Conservation (phyloP, 2,888 invertebrate genomes). For the Acrobasis suavella region DNA sequence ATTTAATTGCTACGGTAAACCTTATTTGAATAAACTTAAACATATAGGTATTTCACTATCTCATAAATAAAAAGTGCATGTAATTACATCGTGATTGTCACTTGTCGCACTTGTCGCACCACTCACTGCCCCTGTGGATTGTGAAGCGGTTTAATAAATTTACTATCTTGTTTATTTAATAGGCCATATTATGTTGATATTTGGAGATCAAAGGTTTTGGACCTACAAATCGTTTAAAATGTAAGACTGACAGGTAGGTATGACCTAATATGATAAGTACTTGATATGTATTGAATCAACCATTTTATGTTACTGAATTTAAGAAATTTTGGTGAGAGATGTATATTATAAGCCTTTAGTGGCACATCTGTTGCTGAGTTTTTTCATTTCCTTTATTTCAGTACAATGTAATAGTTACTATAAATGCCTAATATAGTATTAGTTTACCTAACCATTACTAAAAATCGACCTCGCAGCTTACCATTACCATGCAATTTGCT, state of each 20-base stretch:
- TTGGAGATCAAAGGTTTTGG: conserved; percentile 6
- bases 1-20: not conserved
- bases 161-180: conserved; percentile 10
- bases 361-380: too few relatives aligned
- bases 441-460: too few relatives aligned
- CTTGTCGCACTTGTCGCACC: conserved; percentile 1
- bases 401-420: too few relatives aligned
- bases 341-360: too few relatives aligned
- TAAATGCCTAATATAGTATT: too few relatives aligned
- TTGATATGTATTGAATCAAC: too few relatives aligned
- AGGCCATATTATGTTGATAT: conserved; percentile 4
- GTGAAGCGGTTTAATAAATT: not conserved
- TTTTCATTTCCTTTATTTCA: too few relatives aligned
- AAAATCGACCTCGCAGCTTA: too few relatives aligned
- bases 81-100: conserved; percentile 14
- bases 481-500: too few relatives aligned
- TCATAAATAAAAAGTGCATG: not conserved
- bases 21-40: not conserved
- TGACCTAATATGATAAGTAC: too few relatives aligned
- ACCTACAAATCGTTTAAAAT: conserved; percentile 4
- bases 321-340: too few relatives aligned
- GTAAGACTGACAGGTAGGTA: not conserved
- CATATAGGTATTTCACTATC: not conserved
- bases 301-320: too few relatives aligned
- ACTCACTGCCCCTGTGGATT: not conserved